Evolutionary conservation across 2,888 invertebrate genomes (phyloP), one percentile per base, ranked within the genome.

Genomic region (Oscheius sp.): DNA sequence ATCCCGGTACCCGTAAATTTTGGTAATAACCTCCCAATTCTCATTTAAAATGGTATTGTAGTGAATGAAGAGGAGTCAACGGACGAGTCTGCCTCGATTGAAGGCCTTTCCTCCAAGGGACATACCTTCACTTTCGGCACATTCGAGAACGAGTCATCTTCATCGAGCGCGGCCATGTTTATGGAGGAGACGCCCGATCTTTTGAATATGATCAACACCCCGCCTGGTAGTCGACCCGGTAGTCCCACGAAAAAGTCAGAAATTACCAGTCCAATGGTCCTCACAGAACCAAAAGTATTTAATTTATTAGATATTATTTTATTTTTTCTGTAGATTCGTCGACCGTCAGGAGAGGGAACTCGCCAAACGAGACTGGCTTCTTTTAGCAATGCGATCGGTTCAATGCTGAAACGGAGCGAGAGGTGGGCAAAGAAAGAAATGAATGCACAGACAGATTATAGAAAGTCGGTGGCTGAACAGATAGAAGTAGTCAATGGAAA

Each of bases 201-300:
- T 5, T 56, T 76, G 69, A 35, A 41, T 5, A 29, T 29, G 13
- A 72, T 76, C n/a, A 72, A 76, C 18, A 76, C 75, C 13, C 75
- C 75, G 0, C 69, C 63, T 3, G 70, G 73, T 16, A 76, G 72
- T 35, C 23, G 56, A 2, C 23, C 55, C 6, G 46, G 53, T 9
- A 76, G 73, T 9, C 75, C 72, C 3, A 53, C 56, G 16, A 41
- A 53, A 23, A 56, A 27, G 2, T 25, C 27, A 25, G 72, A 72
- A 18, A 25, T 27, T 7, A 53, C 43, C 49, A 59, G 52, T 59
- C 71, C 71, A 18, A 46, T 71, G 16, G 71, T 63, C 0, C 18
- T 58, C 6, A 29, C 53, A 2, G 58, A 58, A 18, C 18, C 27
- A n/a, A 69, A 35, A 18, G 18, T 41, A n/a, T 23, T 52, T 12